Evolutionary conservation across 2,113 vertebrate genomes (phyloP).

Genomic region (Notechis scutatus): DNA sequence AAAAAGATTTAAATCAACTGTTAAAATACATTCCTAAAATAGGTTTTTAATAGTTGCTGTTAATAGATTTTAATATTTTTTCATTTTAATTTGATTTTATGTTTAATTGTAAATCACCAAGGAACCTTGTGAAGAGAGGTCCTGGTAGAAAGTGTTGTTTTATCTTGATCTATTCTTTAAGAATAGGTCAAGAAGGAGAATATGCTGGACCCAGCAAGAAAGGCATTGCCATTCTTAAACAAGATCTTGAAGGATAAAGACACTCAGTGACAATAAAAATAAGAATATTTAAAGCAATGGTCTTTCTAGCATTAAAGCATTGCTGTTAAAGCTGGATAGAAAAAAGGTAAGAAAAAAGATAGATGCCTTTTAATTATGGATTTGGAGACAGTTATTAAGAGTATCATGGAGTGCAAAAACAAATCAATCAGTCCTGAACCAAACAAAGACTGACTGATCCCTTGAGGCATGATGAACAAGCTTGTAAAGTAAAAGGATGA

Average conservation of each 20-base stretch:
- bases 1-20: background rate
- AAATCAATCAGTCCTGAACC: background rate
- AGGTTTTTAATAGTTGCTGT: background rate
- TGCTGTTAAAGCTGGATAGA: background rate
- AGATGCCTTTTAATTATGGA: background rate
- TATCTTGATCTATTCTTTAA: background rate
- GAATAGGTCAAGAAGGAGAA: background rate
- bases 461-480: background rate
- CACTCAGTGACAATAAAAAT: background rate
- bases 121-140: background rate
- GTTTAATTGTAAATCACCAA: background rate
- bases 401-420: background rate
- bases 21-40: background rate
- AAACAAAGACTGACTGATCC: background rate
- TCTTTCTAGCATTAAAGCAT: background rate
- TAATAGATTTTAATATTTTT: background rate
- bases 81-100: background rate
- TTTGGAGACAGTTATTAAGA: background rate
- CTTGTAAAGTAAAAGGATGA: background rate
- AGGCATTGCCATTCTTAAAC: background rate
- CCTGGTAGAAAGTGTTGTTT: background rate
- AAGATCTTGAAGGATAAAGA: background rate
- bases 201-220: background rate
- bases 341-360: background rate
- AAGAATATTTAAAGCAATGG: background rate